Evolutionary conservation across 2,888 invertebrate genomes (phyloP), one percentile per base, ranked within the genome.

Genomic region (Lasioglossum figueresi): DNA sequence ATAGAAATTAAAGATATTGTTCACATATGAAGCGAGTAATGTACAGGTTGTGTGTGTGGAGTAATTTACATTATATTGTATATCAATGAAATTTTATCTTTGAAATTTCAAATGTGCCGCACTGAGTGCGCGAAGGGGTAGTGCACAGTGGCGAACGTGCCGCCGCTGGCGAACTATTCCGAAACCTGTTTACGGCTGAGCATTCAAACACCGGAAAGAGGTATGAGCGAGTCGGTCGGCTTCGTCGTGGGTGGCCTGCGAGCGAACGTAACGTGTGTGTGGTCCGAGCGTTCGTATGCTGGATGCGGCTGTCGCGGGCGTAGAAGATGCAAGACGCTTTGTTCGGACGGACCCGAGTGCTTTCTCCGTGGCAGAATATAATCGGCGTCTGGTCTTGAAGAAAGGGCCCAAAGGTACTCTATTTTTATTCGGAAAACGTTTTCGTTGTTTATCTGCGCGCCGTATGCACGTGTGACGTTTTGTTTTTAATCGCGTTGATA

Each of bases 181-280:
- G 2, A 8, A 81, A 86, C 37, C 59, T 59, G 23, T 75, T 75
- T 80, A 80, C 77, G 75, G 71, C 70, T 71, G 59, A 82, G 82
- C 80, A 82, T 89, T 89, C 79, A 88, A 89, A 89, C 89, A 75
- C 80, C 80, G 82, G 86, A 89, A 86, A 88, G 86, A 83, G 88
- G 77, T 83, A 81, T 80, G 80, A 84, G 84, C 79, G 83, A 85
- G 48, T 80, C 80, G 63, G 82, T 91, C 76, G 76, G 80, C 19
- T 77, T 86, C 84, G 85, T 90, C 92, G 93, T 93, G 93, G 93
- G 93, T 93, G 94, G 93, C 87, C 94, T 82, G 79, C 77, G 76
- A 88, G 89, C 85, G 86, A 83, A 84, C 86, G 76, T 79, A 88
- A 86, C 89, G 87, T 83, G 91, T 91, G 93, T 93, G 93, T 93